Percentiles rank a stretch among this genome's conserved stretches.
Evolutionary conservation across 2,888 invertebrate genomes (phyloP).

Genomic region (Aplocera efformata): DNA sequence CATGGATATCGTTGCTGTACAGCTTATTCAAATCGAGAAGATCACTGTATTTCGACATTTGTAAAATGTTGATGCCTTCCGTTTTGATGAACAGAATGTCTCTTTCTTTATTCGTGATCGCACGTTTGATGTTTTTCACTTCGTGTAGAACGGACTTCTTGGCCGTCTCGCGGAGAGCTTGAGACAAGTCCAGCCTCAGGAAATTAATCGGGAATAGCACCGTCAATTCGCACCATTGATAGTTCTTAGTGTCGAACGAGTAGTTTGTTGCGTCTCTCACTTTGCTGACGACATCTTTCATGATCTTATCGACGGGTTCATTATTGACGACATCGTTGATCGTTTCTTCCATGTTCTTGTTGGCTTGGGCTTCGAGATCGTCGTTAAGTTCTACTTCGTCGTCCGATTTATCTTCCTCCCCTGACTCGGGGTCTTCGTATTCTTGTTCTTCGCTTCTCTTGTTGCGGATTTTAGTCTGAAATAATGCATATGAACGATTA

Average conservation of each 20-base stretch:
- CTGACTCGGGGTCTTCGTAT: slow-evolving; percentile 84
- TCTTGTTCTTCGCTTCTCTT: slow-evolving; percentile 82
- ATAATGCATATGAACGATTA: slow-evolving; percentile 20
- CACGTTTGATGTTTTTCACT: slow-evolving; percentile 89
- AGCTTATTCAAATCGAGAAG: slow-evolving; percentile 89
- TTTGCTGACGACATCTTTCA: slow-evolving; percentile 59
- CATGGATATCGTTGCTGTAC: slow-evolving; percentile 97
- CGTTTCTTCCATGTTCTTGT: slow-evolving; percentile 43
- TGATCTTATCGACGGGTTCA: slow-evolving; percentile 49
- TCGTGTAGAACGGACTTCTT: slow-evolving; percentile 88
- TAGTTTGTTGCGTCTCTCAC: slow-evolving; percentile 81
- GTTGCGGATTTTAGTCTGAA: slow-evolving; percentile 75
- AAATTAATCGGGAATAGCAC: slow-evolving; percentile 82
- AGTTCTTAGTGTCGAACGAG: slow-evolving; percentile 86
- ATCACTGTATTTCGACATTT: slow-evolving; percentile 91
- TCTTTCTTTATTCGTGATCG: slow-evolving; percentile 88
- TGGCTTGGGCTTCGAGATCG: slow-evolving; percentile 47
- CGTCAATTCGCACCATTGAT: slow-evolving; percentile 92
- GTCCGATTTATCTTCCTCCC: slow-evolving; percentile 77
- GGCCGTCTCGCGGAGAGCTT: slow-evolving; percentile 86
- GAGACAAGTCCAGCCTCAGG: slow-evolving; percentile 84
- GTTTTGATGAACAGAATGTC: slow-evolving; percentile 88
- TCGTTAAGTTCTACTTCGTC: slow-evolving; percentile 61
- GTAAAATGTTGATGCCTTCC: slow-evolving; percentile 96
- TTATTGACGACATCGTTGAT: slow-evolving; percentile 32